Conservation (phyloP, 2,113 vertebrate species). For the Rhinogobius similis region DNA sequence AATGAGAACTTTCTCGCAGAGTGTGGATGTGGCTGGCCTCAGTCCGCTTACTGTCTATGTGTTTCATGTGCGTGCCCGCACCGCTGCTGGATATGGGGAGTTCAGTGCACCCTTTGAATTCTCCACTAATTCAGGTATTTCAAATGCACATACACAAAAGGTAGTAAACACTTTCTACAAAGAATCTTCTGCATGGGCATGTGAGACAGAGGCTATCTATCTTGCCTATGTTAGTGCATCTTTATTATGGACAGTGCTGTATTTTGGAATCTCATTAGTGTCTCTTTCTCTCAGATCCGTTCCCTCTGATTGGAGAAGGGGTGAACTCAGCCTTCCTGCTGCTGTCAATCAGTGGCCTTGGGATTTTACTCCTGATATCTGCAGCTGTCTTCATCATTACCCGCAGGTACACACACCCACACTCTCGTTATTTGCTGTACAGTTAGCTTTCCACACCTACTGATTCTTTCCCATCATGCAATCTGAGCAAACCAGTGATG, state of each 20-base stretch:
- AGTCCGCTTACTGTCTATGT: constrained; percentile 94
- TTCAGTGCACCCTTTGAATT: constrained; percentile 93
- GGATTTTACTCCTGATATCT: constrained; percentile 93
- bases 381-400: constrained; percentile 94
- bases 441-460: constrained; percentile 21
- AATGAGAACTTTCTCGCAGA: constrained; percentile 88
- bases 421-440: constrained; percentile 20
- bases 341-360: constrained; percentile 91
- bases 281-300: constrained; percentile 82
- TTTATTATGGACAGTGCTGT: neutral
- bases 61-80: constrained; percentile 94
- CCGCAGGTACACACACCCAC: constrained; percentile 84
- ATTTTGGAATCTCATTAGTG: constrained; percentile 13
- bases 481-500: constrained; percentile 24
- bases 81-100: constrained; percentile 93
- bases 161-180: neutral
- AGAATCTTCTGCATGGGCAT: neutral
- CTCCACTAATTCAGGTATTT: constrained; percentile 93
- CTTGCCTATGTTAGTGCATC: neutral
- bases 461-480: constrained; percentile 36
- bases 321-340: constrained; percentile 93
- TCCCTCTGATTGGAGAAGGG: constrained; percentile 94
- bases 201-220: neutral
- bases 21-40: constrained; percentile 90
- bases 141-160: neutral